Base-by-base conservation (phyloP, 2,797 vertebrate species). In the Protonibea diacanthus region DNA sequence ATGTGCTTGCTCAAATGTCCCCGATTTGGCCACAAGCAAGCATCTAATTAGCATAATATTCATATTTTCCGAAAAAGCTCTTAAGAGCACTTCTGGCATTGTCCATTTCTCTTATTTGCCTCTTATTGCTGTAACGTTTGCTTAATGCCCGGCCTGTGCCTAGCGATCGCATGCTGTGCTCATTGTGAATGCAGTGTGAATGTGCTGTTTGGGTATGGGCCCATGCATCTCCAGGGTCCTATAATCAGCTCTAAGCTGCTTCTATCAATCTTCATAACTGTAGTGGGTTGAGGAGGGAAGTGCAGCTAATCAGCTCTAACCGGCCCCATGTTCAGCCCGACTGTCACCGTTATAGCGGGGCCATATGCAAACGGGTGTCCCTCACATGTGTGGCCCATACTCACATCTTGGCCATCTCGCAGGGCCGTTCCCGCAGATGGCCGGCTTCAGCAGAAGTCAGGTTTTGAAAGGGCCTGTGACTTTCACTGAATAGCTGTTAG, bases 261-360 rank as follows among this genome's bases (percentile, higher is more conserved):
- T 90, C 93, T 94, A 94, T 95, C 93, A 92, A 94, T 95, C 93
- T 94, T 93, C 93, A 94, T 94, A 92, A 94, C 90, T 87, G 91
- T 90, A 89, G 83, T 85, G 87, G 87, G 87, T 88, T 91, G 92
- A 90, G 85, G 89, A 91, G 90, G 90, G 85, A 92, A 92, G 91
- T 91, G 80, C 89, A 86, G 90, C 92, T 94, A 93, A 94, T 93
- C 92, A 91, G 88, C 87, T 87, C 88, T 92, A 93, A 93, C 93
- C 88, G 89, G 91, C 91, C 87, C 91, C 82, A 59, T 88, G 91
- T 92, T 93, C 90, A 88, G 89, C 86, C 84, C 62, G 81, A 90
- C 89, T 89, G 90, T 91, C 87, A 78, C 87, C 69, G 88, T 86
- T 87, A 76, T 69, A 84, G 86, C 78, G 23, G 66, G 89, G 88